Evolutionary conservation across 2,888 invertebrate genomes (phyloP).

Genomic region (Anaspis maculata): DNA sequence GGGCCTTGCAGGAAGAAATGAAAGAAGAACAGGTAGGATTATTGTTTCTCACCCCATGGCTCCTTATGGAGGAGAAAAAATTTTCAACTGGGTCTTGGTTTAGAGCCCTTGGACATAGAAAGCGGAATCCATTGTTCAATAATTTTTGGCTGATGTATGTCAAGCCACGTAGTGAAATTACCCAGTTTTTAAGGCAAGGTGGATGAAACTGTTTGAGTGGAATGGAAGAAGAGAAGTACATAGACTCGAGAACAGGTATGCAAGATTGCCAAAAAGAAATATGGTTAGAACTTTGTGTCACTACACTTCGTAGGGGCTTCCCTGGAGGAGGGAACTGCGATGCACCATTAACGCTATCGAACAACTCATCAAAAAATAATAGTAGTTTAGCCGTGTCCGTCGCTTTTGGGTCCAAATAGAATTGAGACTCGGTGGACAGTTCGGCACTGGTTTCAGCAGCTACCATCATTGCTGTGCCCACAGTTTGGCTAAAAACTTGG

Average conservation of each 20-base stretch:
- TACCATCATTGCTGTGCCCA: conserved; percentile 6
- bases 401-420: conserved; percentile 5
- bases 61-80: conserved; percentile 4
- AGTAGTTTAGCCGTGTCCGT: conserved; percentile 6
- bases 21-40: not conserved
- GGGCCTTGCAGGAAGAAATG: not conserved
- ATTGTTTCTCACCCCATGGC: not conserved
- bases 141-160: not conserved
- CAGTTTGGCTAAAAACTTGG: conserved; percentile 9
- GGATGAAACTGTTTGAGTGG: not conserved
- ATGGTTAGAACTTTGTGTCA: not conserved
- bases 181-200: conserved; percentile 3
- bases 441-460: conserved; percentile 2
- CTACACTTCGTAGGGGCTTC: not conserved
- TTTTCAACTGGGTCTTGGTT: conserved; percentile 7
- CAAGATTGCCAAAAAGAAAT: not conserved
- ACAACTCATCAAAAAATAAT: conserved; percentile 3
- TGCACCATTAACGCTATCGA: not conserved
- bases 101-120: not conserved
- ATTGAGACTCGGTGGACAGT: conserved; percentile 2
- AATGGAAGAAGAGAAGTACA: too few species aligned
- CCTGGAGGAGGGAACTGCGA: not conserved
- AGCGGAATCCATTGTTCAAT: conserved; percentile 1
- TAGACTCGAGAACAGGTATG: conserved; percentile 1
- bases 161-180: conserved; percentile 1